phyloP scores from a whole-genome alignment of 2,113 vertebrate species.

The Anguilla japonica region DNA sequence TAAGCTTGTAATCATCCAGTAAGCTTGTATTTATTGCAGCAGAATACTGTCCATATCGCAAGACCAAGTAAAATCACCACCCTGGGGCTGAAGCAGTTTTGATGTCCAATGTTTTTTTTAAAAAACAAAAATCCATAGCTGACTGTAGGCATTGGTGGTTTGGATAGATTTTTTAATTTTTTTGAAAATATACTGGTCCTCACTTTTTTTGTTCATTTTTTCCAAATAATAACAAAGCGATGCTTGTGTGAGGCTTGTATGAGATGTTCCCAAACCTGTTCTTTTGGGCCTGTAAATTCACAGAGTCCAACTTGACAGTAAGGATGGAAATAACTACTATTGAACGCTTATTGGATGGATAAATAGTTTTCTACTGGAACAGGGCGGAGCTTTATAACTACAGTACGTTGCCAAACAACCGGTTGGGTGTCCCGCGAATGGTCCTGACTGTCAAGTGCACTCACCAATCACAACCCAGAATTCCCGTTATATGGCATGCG shows the following conservation, averaged over 20 bases:
- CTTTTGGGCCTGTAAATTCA: neutral
- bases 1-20: too few relatives aligned
- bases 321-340: neutral
- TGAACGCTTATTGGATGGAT: neutral
- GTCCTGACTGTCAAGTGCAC: constrained; percentile 8
- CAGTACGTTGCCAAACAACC: constrained; percentile 21
- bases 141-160: too few relatives aligned
- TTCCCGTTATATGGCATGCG: neutral
- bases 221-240: too few relatives aligned
- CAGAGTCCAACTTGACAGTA: neutral
- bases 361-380: neutral
- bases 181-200: too few relatives aligned
- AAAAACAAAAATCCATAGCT: too few relatives aligned
- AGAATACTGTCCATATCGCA: neutral
- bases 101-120: too few relatives aligned
- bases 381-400: constrained; percentile 12
- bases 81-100: neutral
- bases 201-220: too few relatives aligned
- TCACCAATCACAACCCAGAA: constrained; percentile 24
- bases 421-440: constrained; percentile 2
- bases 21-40: neutral
- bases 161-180: too few relatives aligned
- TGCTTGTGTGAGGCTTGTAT: too few relatives aligned
- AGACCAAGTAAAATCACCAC: neutral
- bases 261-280: too few relatives aligned